These are phyloP conservation scores for Apus apus DNA, from an alignment of 2,113 vertebrate genomes.

Conservation along the genomic window DNA sequence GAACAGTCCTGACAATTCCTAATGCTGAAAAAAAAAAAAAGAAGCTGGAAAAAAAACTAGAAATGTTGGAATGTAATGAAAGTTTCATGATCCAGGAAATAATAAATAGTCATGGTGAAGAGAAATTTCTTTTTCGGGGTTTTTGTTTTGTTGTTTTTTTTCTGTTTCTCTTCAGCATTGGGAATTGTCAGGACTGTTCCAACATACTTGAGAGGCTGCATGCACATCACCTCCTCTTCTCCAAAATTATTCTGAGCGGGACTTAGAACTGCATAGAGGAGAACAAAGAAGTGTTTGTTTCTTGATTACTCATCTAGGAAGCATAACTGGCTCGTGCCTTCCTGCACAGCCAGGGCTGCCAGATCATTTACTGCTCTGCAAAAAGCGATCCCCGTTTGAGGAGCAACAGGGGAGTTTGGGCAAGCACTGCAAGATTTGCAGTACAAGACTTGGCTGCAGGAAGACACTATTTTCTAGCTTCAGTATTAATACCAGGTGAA, in stretches of 20 bases:
- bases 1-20: not conserved
- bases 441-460: not conserved
- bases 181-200: not conserved
- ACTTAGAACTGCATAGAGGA: not conserved
- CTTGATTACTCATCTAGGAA: not conserved
- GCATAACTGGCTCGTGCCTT: not conserved
- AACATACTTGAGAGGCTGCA: rapidly evolving
- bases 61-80: not conserved
- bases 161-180: not conserved
- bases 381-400: not conserved
- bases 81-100: not conserved
- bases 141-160: no score
- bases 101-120: not conserved
- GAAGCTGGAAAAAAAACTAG: not conserved
- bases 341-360: not conserved
- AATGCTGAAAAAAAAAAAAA: not conserved
- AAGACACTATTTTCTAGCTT: not conserved
- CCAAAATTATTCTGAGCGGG: not conserved
- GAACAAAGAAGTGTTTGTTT: conserved; percentile 32
- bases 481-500: not conserved
- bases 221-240: rapidly evolving
- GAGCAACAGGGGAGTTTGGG: not conserved
- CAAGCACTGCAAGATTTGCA: not conserved
- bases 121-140: not conserved
- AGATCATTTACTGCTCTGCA: not conserved